A percentile compares a stretch with the other conserved stretches of the same genome.
These are phyloP conservation scores for Drosophila emarginata DNA, from an alignment of 2,888 invertebrate genomes.

Conservation along the genomic window DNA sequence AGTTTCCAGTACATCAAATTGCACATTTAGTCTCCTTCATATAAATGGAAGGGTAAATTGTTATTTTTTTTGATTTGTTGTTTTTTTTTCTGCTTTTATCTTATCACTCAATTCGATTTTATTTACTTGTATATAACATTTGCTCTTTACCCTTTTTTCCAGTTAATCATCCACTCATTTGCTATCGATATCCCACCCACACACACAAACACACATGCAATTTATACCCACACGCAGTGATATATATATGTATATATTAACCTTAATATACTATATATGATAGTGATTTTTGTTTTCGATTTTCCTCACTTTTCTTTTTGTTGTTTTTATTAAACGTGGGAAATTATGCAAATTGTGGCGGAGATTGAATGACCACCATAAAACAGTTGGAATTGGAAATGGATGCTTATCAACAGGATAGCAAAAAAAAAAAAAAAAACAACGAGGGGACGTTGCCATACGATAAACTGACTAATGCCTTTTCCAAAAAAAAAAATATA, in stretches of 20 bases:
- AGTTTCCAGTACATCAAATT: too few relatives aligned
- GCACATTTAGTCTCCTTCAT: too few relatives aligned
- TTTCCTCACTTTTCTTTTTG: conserved; percentile 12
- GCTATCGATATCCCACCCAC: conserved; percentile 37
- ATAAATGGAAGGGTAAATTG: background rate
- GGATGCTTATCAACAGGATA: conserved; percentile 50
- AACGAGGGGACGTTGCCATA: conserved; percentile 12
- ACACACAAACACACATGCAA: background rate
- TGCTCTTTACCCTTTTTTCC: conserved; percentile 3
- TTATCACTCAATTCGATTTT: background rate
- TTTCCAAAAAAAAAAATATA: conserved; percentile 51
- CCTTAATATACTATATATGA: conserved; percentile 45
- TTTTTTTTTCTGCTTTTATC: background rate
- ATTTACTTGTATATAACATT: background rate
- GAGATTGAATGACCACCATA: conserved; percentile 67
- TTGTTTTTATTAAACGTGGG: conserved; percentile 56
- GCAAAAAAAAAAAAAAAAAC: too few relatives aligned
- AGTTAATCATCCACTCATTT: conserved; percentile 25
- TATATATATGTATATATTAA: background rate
- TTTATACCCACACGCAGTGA: too few relatives aligned
- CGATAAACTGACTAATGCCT: conserved; percentile 33
- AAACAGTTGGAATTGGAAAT: conserved; percentile 38
- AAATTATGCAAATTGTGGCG: conserved; percentile 72
- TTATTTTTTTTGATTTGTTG: too few relatives aligned
- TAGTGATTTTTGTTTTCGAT: conserved; percentile 52